Evolutionary conservation across 2,113 vertebrate species (phyloP), one percentile per base, ranked within the genome.

Genomic region (Clarias gariepinus): DNA sequence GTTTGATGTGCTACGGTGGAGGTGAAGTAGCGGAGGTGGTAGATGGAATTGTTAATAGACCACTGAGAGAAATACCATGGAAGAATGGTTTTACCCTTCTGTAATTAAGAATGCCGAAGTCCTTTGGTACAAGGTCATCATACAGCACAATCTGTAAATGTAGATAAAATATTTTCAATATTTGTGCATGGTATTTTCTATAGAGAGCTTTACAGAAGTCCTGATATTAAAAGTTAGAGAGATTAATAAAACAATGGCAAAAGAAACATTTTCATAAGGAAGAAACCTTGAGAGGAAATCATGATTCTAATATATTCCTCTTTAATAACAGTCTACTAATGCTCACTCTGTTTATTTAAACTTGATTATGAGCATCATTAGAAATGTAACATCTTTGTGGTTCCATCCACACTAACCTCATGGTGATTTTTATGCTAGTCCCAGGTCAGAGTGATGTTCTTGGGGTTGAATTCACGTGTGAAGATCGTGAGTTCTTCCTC

Each of bases 1-100:
- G 66, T 85, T 87, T 87, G 83, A 88, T 87, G 81, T 89, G 77
- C 85, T 81, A 78, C 23, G 69, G 85, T 68, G 81, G 85, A 91
- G 82, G 68, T 83, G 82, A 60, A 76, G 80, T 82, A 87, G 41
- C 53, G 82, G 81, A 83, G 86, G 88, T 87, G 86, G 81, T 76
- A 33, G n/a, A 82, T 64, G 61, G 69, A 82, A 76, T 82, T 86
- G 52, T 41, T 47, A 60, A 52, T 77, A 87, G 84, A 85, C 78
- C 83, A 88, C 81, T 90, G 64, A 81, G 30, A 85, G 82, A 80
- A 79, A 84, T 78, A 82, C 60, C 88, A 87, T 76, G 64, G 87
- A 84, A 80, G 33, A 60, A 41, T 82, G 41, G 16, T 77, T 82
- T 87, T 57, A 60, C 16, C 4, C 55, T 79, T 78, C 52, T 18